These are phyloP conservation scores for Stichodactyla helianthus DNA, from an alignment of 64 coral and sea anemone species.

Conservation along the genomic window DNA sequence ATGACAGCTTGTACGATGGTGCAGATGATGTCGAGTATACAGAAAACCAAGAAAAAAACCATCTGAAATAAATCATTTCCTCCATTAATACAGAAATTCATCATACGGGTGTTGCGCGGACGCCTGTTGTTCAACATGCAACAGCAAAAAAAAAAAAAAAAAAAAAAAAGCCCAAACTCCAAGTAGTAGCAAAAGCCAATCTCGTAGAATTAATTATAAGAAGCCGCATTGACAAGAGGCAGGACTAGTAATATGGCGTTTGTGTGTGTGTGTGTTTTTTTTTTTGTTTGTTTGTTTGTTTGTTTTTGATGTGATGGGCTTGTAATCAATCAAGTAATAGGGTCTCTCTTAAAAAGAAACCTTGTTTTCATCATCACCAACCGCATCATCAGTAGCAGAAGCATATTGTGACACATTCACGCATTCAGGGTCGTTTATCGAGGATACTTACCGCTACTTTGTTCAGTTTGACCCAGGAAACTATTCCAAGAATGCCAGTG, in stretches of 20 bases:
- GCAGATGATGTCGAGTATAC: slow-evolving; percentile 12
- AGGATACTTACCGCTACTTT: slow-evolving; percentile 8
- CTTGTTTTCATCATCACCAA: not conserved
- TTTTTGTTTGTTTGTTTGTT: not conserved
- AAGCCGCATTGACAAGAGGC: too few species aligned
- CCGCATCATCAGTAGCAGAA: not conserved
- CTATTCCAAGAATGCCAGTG: not conserved
- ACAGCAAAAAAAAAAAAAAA: too few species aligned
- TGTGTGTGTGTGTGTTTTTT: not conserved
- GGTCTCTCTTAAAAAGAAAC: too few species aligned
- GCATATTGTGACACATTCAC: not conserved
- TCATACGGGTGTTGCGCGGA: too few species aligned
- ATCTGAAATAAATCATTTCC: not conserved
- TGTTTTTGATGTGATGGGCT: too few species aligned
- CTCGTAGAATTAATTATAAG: too few species aligned
- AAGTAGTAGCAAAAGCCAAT: too few species aligned
- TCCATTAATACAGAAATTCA: too few species aligned
- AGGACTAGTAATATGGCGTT: too few species aligned
- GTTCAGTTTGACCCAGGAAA: slow-evolving; percentile 17
- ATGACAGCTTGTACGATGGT: slow-evolving; percentile 19
- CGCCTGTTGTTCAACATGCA: too few species aligned
- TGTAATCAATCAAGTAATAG: too few species aligned
- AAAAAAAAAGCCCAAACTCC: too few species aligned
- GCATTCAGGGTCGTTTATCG: not conserved
- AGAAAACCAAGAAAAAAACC: slow-evolving; percentile 19